Percentiles rank a stretch among this genome's conserved stretches.
These are phyloP conservation scores for Rhinophrynus dorsalis DNA, from an alignment of 2,797 vertebrate species.

Conservation along the genomic window DNA sequence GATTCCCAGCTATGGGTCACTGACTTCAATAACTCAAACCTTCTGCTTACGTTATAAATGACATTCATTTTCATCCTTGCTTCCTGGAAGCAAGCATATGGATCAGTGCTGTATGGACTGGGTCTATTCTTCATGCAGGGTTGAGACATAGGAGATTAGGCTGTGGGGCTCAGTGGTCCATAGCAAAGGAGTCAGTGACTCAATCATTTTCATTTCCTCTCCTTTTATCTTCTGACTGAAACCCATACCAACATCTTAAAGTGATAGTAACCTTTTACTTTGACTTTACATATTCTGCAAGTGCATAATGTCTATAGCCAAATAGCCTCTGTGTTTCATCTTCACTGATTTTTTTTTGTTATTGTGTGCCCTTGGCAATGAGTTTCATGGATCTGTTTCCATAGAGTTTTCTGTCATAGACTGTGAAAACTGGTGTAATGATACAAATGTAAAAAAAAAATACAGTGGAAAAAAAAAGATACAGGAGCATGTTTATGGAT, in stretches of 20 bases:
- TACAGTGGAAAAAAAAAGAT: no score
- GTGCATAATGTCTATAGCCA: no score
- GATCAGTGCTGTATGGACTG: constrained; percentile 6
- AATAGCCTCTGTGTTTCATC: no score
- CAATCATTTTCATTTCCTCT: constrained; percentile 33
- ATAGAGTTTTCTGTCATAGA: no score
- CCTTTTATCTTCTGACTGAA: background rate
- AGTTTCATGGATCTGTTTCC: no score
- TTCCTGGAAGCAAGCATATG: constrained; percentile 3
- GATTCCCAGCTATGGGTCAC: constrained; percentile 32
- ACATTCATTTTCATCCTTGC: constrained; percentile 12
- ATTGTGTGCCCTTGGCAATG: no score
- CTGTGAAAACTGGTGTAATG: no score
- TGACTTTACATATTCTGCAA: no score
- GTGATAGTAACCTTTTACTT: no score
- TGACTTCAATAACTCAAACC: constrained; percentile 30
- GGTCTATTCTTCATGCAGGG: background rate
- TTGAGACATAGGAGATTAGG: background rate
- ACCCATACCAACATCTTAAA: background rate
- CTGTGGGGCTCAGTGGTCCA: constrained; percentile 31
- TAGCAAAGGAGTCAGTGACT: constrained; percentile 4
- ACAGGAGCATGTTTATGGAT: no score
- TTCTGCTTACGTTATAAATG: constrained; percentile 32
- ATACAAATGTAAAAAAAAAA: no score
- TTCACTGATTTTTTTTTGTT: no score